Base-by-base conservation (phyloP, 2,888 invertebrate genomes). In the Saturnia japonica region DNA sequence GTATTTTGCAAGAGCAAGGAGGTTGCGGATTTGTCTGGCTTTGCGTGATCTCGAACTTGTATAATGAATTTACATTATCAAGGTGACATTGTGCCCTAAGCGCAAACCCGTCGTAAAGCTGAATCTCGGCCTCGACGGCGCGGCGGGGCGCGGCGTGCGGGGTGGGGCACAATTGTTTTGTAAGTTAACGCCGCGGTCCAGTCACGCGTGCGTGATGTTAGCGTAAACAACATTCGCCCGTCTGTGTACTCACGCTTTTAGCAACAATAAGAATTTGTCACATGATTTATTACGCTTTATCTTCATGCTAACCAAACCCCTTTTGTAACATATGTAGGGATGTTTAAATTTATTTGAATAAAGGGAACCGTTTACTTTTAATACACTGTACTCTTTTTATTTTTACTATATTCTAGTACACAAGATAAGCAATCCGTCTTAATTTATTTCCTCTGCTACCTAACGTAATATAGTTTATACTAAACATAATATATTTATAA, bases 191-290 rank as follows among this genome's bases (percentile, higher is more conserved):
- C 81, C 76, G 75, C 75, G 83, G 84, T 78, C 81, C 78, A 84
- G 91, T 88, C 90, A 89, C 83, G 90, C 90, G 92, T 87, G 88
- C 92, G 93, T 93, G 93, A 87, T 87, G 78, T 84, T 88, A 89
- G 83, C 82, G 88, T 91, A 93, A 93, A 93, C 93, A 91, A 71
- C 76, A 75, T 77, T 77, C 77, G 74, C 68, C 74, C 77, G 74
- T 76, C 79, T 73, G 82, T 82, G 84, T 84, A 82, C 76, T 72
- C 79, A 74, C 69, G 72, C 74, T 82, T 80, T 84, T 85, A 79
- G 78, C 77, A 86, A 85, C 85, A 83, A 85, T 81, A 83, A 80
- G 80, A 76, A 83, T 85, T 85, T 88, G 85, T 88, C 88, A 86
- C 81, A 78, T 70, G 67, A 60, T 68, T 62, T 71, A 68, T 68